Evolutionary conservation across 2,113 vertebrate species (phyloP).

Genomic region (Pseudolaguvia tuberculata): DNA sequence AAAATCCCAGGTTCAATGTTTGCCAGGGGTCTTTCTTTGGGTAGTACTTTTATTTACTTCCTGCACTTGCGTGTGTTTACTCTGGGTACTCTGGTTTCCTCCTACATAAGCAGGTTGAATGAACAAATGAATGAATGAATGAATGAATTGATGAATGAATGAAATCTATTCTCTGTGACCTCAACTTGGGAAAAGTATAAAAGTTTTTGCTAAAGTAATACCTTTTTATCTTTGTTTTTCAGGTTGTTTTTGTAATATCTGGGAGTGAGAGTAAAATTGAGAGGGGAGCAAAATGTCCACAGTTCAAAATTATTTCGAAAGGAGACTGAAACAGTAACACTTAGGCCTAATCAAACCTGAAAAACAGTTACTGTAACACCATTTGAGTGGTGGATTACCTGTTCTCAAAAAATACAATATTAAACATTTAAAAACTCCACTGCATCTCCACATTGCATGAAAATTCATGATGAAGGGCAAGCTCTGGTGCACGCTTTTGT

Average conservation of each 20-base stretch:
- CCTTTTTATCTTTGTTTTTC: not conserved
- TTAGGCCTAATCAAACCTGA: not conserved
- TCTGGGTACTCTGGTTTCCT: too few species aligned
- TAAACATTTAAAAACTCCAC: not conserved
- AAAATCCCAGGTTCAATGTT: too few species aligned
- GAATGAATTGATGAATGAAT: too few species aligned
- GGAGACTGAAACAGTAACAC: not conserved
- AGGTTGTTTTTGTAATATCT: not conserved
- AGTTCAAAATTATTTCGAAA: not conserved
- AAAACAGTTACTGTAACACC: not conserved
- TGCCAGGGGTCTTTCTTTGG: too few species aligned
- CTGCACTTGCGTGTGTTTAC: too few species aligned
- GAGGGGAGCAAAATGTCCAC: not conserved
- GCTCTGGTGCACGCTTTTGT: not conserved
- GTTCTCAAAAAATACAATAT: not conserved
- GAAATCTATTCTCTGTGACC: constrained; percentile 7
- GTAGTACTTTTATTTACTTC: too few species aligned
- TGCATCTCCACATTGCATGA: not conserved
- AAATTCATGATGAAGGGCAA: not conserved
- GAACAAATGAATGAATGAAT: too few species aligned
- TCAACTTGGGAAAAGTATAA: constrained; percentile 19
- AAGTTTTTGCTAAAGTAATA: constrained; percentile 14
- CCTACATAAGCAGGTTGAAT: too few species aligned
- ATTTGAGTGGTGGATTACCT: not conserved
- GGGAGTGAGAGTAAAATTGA: not conserved